phyloP scores from a whole-genome alignment of 53 echinoderm and acorn worm species.

The Hippasteria phrygiana region DNA sequence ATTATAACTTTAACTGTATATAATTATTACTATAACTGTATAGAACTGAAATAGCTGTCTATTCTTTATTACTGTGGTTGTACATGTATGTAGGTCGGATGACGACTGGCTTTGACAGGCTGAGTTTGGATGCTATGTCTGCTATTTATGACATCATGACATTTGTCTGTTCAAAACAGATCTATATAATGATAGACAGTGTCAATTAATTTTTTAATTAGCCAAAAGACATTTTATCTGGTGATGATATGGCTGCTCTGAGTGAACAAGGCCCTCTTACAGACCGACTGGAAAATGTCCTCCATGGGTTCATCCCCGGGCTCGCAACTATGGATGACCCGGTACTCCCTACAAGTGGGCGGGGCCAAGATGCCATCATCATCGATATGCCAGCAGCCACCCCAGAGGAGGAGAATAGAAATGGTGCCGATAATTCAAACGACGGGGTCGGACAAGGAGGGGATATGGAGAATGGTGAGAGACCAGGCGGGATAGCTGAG shows the following conservation, averaged over 20 bases:
- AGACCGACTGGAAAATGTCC: slow-evolving; percentile 70
- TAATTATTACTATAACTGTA: too few relatives aligned
- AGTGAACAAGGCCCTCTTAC: slow-evolving; percentile 51
- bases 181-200: too few relatives aligned
- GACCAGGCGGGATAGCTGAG: slow-evolving; percentile 12
- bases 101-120: too few relatives aligned
- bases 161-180: too few relatives aligned
- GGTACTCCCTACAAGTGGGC: slow-evolving; percentile 36
- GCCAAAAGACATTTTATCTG: too few relatives aligned
- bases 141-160: too few relatives aligned
- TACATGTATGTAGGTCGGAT: too few relatives aligned
- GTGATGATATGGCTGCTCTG: slow-evolving; percentile 31
- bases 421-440: background rate
- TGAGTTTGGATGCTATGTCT: too few relatives aligned
- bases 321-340: slow-evolving; percentile 87
- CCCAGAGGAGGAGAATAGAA: background rate
- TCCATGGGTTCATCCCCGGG: slow-evolving; percentile 88
- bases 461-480: background rate
- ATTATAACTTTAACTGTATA: too few relatives aligned
- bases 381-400: slow-evolving; percentile 78
- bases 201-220: too few relatives aligned
- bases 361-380: slow-evolving; percentile 55
- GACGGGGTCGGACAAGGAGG: slow-evolving; percentile 12
- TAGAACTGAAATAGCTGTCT: too few relatives aligned
- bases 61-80: too few relatives aligned